phyloP scores from a whole-genome alignment of 2,797 vertebrate genomes.

The Manis javanica region DNA sequence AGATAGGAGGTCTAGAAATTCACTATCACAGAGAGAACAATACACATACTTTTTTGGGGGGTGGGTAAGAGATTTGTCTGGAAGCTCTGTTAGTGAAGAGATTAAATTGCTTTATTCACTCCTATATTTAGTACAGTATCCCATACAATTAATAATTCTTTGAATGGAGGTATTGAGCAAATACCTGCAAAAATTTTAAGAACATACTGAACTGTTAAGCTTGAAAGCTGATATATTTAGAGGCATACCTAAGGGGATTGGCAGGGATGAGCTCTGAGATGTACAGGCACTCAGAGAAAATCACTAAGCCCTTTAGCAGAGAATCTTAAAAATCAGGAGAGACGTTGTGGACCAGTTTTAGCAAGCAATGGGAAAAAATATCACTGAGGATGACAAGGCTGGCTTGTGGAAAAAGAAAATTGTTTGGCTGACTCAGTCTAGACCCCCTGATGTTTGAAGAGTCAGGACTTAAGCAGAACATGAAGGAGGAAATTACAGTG shows the following conservation, averaged over 20 bases:
- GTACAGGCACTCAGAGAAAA: accelerated
- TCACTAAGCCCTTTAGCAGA: too few species aligned
- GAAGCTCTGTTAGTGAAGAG: not conserved
- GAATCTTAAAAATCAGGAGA: not conserved
- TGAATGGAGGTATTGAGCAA: not conserved
- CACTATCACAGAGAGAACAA: not conserved
- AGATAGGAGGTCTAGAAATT: not conserved
- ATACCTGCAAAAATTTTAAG: not conserved
- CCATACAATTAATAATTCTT: not conserved
- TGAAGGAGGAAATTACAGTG: not conserved
- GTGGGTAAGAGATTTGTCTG: not conserved
- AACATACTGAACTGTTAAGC: not conserved
- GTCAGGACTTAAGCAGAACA: not conserved
- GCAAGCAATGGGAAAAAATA: not conserved
- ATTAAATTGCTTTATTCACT: not conserved
- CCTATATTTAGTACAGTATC: accelerated
- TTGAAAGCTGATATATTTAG: accelerated
- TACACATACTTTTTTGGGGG: accelerated
- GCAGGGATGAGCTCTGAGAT: not conserved
- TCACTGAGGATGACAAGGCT: not conserved
- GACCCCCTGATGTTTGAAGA: not conserved
- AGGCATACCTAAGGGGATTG: accelerated
- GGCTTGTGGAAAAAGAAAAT: not conserved
- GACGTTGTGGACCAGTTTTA: not conserved
- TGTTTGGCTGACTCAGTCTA: not conserved